Base-by-base conservation (phyloP, 2,888 invertebrate genomes). In the Geotrupes spiniger region DNA sequence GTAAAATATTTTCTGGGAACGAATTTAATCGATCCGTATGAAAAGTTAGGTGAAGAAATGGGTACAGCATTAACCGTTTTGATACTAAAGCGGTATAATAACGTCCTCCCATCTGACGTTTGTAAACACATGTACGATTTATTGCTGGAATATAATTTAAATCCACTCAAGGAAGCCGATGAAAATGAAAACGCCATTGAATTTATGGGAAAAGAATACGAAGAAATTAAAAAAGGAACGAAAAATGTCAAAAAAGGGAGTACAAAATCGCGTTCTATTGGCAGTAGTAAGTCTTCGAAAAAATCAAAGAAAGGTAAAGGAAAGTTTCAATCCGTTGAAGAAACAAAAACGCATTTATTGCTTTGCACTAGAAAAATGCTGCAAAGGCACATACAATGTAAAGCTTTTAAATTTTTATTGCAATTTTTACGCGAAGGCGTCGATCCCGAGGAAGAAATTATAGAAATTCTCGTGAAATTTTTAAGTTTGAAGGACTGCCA, bases 21-120 rank as follows among this genome's bases (percentile, higher is more conserved):
- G 1, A 52, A 57, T 29, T 37, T 47, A 12, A 59, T 66, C 14
- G 55, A 71, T 56, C 66, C 70, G 0, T 64, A 70, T 49, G 43
- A 57, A 42, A 10, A 43, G 5, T 49, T 72, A 21, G 64, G 56
- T 1, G 59, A 64, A 29, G 46, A 62, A 10, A 67, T 70, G 68
- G 73, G 73, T 0, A 67, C 64, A 16, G 58, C 68, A 1, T 52
- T 72, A 17, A 70, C 69, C 0, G 47, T 73, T 2, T 56, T 63
- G 16, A 58, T 63, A 10, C 57, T 70, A 14, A 66, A 68, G 43
- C 55, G 66, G 16, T 72, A 66, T 49, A 51, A 58, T 11, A 56
- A 59, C 14, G 14, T 56, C n/a, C 48, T 66, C 10, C 56, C 65
- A 4, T 11, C 57, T 15, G 49, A 60, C 2, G 47, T 43, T n/a